A percentile compares a stretch with the other conserved stretches of the same genome.
Conservation (phyloP, 1,140 invertebrate species). For the Holotrichia oblita region DNA sequence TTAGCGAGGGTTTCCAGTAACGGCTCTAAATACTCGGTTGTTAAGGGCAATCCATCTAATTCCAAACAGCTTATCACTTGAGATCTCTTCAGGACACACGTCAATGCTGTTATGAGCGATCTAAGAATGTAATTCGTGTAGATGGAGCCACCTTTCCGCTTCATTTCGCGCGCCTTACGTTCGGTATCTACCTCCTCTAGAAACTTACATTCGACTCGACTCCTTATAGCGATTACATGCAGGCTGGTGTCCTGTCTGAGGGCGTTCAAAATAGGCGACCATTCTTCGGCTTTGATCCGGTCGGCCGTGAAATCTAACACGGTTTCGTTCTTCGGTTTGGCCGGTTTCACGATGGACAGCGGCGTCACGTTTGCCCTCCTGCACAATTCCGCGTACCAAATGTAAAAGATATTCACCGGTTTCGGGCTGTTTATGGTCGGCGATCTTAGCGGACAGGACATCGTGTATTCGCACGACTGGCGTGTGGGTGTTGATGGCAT, state of each 20-base stretch:
- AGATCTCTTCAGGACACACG: constrained; percentile 67
- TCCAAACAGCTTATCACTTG: constrained; percentile 65
- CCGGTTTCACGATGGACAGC: constrained; percentile 53
- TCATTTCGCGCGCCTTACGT: constrained; percentile 61
- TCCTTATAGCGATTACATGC: constrained; percentile 66
- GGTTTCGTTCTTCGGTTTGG: constrained; percentile 60
- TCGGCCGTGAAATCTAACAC: constrained; percentile 72
- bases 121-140: constrained; percentile 58
- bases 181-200: constrained; percentile 67
- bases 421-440: constrained; percentile 50
- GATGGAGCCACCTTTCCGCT: constrained; percentile 55
- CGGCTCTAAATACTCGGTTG: constrained; percentile 68
- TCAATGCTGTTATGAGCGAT: constrained; percentile 59
- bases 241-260: constrained; percentile 71
- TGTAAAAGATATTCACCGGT: constrained; percentile 58
- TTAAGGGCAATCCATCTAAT: constrained; percentile 72
- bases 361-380: constrained; percentile 56
- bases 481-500: not conserved
- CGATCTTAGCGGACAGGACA: constrained; percentile 4
- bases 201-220: constrained; percentile 60
- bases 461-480: not conserved
- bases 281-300: constrained; percentile 73
- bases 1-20: constrained; percentile 65
- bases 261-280: constrained; percentile 74
- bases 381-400: constrained; percentile 60